Evolutionary conservation across 1,140 invertebrate species (phyloP), one percentile per base, ranked within the genome.

Genomic region (Plutomurus gul): DNA sequence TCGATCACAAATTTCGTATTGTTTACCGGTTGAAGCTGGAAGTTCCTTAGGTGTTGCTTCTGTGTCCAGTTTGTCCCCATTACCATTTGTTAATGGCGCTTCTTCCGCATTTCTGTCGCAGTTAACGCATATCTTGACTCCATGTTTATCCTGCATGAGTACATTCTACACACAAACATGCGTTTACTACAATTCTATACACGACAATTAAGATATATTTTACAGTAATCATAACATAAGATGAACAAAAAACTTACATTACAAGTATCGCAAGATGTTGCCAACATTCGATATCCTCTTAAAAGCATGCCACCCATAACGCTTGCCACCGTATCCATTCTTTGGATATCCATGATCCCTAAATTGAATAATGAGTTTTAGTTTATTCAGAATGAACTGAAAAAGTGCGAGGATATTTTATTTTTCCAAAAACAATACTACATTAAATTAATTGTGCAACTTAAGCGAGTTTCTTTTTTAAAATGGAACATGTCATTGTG

Each of bases 221-320:
- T 70, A 20, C 6, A 78, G 11, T 77, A 47, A 43, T 47, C 10
- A 8, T n/a, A n/a, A n/a, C n/a, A 6, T 7, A 74, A 43, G 51
- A 10, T 39, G 10, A n/a, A 40, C 33, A 4, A 49, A 7, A 11
- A 27, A 13, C 10, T 79, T 79, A 83, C 82, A 70, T 49, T 73
- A 43, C 82, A 83, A 22, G 43, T 60, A 13, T 72, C 65, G 43
- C 82, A 83, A 11, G 77, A 75, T 30, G 60, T 60, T 36, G 72
- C 79, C 16, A 83, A 56, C 82, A 83, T 83, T 22, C 70, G 75
- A 37, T 79, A 81, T 11, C 82, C 82, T 20, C 78, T 74, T 16
- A 83, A 22, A 4, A 83, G 65, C n/a, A 83, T 22, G 5, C 79
- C 49, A 0, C 82, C 82, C 75, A 83, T 79, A 40, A 36, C 46